These are phyloP conservation scores for Chromoteleia sp. DNA, from an alignment of 2,888 invertebrate genomes.

Conservation along the genomic window DNA sequence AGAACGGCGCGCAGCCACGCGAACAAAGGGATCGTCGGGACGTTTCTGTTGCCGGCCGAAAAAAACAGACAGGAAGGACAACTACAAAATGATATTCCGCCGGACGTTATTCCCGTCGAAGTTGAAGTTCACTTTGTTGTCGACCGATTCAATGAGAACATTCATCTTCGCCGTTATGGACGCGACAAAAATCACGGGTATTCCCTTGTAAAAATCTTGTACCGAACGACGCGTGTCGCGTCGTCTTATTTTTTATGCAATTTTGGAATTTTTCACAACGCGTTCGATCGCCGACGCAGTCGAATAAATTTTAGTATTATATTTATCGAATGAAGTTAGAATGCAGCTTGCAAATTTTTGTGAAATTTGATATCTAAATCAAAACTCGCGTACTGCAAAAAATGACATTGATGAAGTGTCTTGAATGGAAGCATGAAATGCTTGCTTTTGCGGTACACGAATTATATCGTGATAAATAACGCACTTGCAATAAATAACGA, in stretches of 20 bases:
- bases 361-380: too few species aligned
- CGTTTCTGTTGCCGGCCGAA: conserved; percentile 45
- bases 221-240: background rate
- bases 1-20: conserved; percentile 51
- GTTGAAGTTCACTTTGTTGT: conserved; percentile 42
- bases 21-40: conserved; percentile 64
- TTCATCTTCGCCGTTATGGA: conserved; percentile 41
- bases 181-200: conserved; percentile 53
- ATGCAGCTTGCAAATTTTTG: too few species aligned
- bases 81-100: conserved; percentile 57
- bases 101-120: conserved; percentile 49
- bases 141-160: conserved; percentile 47
- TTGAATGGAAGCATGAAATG: too few species aligned
- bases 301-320: too few species aligned
- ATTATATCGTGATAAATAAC: too few species aligned
- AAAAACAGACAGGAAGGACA: conserved; percentile 55
- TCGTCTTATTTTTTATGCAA: background rate
- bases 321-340: too few species aligned
- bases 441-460: too few species aligned
- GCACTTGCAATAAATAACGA: too few species aligned
- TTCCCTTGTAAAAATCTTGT: conserved; percentile 35
- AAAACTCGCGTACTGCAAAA: too few species aligned
- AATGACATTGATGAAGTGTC: too few species aligned
- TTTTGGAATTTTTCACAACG: background rate
- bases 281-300: too few species aligned